Conservation (phyloP, 2,113 vertebrate genomes). For the Cottus gobio region DNA sequence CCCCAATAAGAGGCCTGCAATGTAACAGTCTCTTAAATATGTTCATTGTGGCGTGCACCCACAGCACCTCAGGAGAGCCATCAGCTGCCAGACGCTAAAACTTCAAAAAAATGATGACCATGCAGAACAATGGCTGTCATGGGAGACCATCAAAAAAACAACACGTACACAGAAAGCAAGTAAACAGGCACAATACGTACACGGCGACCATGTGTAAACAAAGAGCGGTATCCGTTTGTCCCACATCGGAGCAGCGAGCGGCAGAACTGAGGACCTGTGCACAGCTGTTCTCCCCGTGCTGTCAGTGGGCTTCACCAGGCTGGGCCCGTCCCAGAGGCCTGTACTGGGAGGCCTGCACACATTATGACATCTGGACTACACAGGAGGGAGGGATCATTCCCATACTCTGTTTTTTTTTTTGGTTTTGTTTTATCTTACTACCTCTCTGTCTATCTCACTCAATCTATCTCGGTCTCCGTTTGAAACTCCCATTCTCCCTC, state of each 20-base stretch:
- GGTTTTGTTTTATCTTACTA: constrained; percentile 37
- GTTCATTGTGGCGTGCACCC: constrained; percentile 64
- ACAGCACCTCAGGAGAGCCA: constrained; percentile 66
- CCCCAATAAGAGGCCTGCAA: constrained; percentile 46
- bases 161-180: constrained; percentile 69
- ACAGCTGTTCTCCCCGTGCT: constrained; percentile 78
- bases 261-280: constrained; percentile 75
- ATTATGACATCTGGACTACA: constrained; percentile 80
- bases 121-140: constrained; percentile 66
- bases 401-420: constrained; percentile 34
- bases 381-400: constrained; percentile 66
- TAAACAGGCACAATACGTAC: constrained; percentile 67
- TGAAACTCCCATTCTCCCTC: constrained; percentile 50
- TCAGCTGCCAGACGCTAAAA: constrained; percentile 72
- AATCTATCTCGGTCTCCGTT: constrained; percentile 61
- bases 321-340: constrained; percentile 73
- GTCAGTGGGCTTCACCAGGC: constrained; percentile 79
- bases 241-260: constrained; percentile 72
- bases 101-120: constrained; percentile 70
- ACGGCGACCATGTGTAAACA: constrained; percentile 74
- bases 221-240: constrained; percentile 72
- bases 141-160: constrained; percentile 69
- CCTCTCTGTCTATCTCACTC: constrained; percentile 55
- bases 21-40: constrained; percentile 54
- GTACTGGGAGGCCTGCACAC: constrained; percentile 72